Base-by-base conservation (phyloP, 2,888 invertebrate species). In the Sminthurides aquaticus region DNA sequence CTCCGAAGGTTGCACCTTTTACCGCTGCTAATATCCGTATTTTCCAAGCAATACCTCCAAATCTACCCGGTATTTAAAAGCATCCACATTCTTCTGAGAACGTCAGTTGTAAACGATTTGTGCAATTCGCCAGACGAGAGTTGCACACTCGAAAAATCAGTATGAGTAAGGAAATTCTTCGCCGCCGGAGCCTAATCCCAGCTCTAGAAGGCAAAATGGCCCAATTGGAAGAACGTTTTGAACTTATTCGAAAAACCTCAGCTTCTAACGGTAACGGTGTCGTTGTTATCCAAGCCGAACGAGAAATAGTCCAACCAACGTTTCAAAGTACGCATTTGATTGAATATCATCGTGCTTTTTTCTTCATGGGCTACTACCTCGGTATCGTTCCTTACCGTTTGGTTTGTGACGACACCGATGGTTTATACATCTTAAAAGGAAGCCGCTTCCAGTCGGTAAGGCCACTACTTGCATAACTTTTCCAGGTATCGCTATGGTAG, bases 361-460 rank as follows among this genome's bases (percentile, higher is more conserved):
- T 62, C 26, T 20, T 56, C 24, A 3, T 62, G 48, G 57, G 62
- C n/a, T 62, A 26, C 28, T 62, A 56, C 28, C 57, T 62, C 20
- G 25, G 56, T 1, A 62, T 62, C n/a, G 26, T 62, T n/a, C 62
- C 62, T 1, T 62, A 56, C 25, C 43, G 57, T n/a, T 24, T 62
- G 27, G 62, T 62, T 1, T n/a, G n/a, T n/a, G 24, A 56, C n/a
- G 57, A 29, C 20, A 18, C 27, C n/a, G 25, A 22, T 18, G 27
- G 3, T 15, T 15, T 28, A 11, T 57, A 49, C 27, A 34, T n/a
- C 2, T n/a, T 62, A 1, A 34, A 57, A 1, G 20, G 43, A 5
- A 24, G 49, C 22, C 57, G 27, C 1, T 5, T 28, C n/a, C 62
- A 62, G 27, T 49, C 43, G 62, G 62, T 62, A 27, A 29, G 15